Evolutionary conservation across 2,113 vertebrate genomes (phyloP).

Genomic region (Etheostoma cragini): DNA sequence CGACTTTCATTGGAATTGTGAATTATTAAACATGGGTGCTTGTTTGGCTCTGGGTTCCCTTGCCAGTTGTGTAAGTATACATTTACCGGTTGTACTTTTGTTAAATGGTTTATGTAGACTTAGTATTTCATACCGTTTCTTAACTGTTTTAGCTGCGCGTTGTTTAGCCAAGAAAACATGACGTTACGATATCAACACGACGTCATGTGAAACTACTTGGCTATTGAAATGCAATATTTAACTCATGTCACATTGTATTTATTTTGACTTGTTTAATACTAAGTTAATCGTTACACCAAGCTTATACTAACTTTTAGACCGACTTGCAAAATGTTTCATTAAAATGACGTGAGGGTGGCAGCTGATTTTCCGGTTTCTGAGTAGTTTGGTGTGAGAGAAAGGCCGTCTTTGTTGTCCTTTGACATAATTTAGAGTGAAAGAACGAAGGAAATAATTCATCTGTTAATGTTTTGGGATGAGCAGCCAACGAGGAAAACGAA

Average conservation of each 20-base stretch:
- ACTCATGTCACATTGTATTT: neutral
- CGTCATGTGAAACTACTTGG: neutral
- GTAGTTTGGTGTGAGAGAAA: neutral
- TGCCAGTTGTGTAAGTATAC: slow-evolving; percentile 90
- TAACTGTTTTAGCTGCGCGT: neutral
- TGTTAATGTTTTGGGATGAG: no score
- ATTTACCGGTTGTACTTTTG: accelerated
- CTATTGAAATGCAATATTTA: neutral
- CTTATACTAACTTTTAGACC: neutral
- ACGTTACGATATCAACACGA: neutral
- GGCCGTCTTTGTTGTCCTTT: neutral
- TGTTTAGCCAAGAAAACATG: neutral
- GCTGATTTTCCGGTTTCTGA: neutral
- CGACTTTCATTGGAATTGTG: neutral
- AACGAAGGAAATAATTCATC: accelerated
- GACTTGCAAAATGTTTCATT: neutral
- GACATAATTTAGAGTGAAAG: neutral
- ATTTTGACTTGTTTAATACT: neutral
- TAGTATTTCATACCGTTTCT: neutral
- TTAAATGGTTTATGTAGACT: no score
- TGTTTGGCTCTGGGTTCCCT: slow-evolving; percentile 90
- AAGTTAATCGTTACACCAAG: no score
- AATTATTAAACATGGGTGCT: slow-evolving; percentile 85
- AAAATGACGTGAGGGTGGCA: neutral
- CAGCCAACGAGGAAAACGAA: no score